Percentiles rank a stretch among this genome's conserved stretches.
These are phyloP conservation scores for Himalopsyche japonica DNA, from an alignment of 2,888 invertebrate genomes.

Conservation along the genomic window DNA sequence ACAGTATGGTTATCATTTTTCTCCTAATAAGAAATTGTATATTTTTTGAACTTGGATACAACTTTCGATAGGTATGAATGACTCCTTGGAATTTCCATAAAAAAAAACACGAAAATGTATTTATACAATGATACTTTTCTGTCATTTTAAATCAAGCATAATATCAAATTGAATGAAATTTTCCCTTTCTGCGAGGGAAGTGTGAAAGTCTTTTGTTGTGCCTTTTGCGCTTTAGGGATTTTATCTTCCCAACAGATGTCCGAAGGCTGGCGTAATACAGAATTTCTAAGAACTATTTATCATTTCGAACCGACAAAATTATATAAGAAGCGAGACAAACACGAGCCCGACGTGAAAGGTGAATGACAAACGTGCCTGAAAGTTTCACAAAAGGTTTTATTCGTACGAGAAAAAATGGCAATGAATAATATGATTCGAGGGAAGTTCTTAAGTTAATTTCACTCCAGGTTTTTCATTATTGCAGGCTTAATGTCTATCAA, in stretches of 20 bases:
- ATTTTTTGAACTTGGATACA: no score
- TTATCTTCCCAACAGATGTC: not conserved
- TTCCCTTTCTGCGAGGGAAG: not conserved
- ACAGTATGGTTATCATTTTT: no score
- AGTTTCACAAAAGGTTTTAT: not conserved
- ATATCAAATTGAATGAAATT: not conserved
- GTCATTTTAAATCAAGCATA: not conserved
- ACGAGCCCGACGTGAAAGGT: not conserved
- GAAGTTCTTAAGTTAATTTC: not conserved
- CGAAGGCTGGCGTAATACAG: not conserved
- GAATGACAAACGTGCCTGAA: not conserved
- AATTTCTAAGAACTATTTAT: not conserved
- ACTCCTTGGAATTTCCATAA: not conserved
- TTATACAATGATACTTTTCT: not conserved
- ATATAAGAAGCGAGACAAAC: not conserved
- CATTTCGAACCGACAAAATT: not conserved
- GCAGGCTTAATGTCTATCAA: no score
- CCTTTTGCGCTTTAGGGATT: not conserved
- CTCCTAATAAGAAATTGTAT: no score
- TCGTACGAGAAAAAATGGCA: not conserved
- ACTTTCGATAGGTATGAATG: not conserved
- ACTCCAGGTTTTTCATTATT: not conserved
- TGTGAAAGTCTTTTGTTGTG: not conserved
- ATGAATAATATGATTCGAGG: not conserved
- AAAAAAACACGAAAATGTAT: not conserved